These are phyloP conservation scores for Drosophila ananassae DNA, from an alignment of 1,140 invertebrate genomes.

Conservation along the genomic window DNA sequence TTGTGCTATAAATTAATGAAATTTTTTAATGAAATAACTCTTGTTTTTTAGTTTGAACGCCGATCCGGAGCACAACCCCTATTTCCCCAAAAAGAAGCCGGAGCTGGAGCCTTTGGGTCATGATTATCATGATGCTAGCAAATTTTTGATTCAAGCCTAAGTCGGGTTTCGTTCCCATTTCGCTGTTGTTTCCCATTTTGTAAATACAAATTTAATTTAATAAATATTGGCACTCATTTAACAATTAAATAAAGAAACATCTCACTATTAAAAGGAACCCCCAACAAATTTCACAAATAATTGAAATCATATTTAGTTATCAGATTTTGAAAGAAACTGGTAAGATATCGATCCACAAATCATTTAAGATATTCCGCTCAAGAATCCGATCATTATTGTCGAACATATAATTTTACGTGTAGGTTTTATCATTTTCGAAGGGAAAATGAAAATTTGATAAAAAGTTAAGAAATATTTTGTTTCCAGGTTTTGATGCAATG, in stretches of 20 bases:
- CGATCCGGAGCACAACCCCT: constrained; percentile 91
- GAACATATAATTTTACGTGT: no score
- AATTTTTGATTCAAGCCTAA: constrained; percentile 13
- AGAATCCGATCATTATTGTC: no score
- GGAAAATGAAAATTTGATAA: no score
- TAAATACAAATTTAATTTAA: constrained; percentile 11
- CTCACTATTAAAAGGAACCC: no score
- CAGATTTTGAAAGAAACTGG: no score
- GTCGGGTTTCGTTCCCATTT: neutral
- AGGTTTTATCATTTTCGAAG: no score
- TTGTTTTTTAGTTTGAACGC: constrained; percentile 88
- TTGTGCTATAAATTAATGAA: constrained; percentile 3
- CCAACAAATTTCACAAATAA: no score
- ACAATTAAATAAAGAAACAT: neutral
- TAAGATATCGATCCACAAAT: no score
- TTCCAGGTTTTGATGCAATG: no score
- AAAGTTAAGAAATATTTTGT: no score
- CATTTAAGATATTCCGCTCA: no score
- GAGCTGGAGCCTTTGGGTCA: constrained; percentile 46
- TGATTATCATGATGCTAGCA: constrained; percentile 26
- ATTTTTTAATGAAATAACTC: constrained; percentile 31
- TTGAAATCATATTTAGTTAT: no score
- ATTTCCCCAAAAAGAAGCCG: constrained; percentile 89
- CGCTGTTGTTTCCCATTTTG: neutral
- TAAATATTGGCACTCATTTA: neutral